Evolutionary conservation across 2,113 vertebrate species (phyloP), one percentile per base, ranked within the genome.

Genomic region (Panthera leo): DNA sequence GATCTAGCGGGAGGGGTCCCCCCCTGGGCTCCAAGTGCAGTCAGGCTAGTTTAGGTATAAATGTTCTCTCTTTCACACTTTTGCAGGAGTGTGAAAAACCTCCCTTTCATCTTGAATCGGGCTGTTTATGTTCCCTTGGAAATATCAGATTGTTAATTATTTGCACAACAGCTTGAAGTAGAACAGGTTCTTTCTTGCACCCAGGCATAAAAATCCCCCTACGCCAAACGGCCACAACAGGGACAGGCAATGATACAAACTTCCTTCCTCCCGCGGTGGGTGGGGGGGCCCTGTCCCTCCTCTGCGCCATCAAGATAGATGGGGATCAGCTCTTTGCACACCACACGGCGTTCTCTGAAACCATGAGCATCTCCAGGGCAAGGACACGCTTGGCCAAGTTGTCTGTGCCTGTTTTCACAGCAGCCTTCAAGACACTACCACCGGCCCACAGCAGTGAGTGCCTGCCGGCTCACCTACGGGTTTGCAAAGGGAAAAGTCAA

Each of bases 131-230:
- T 31, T 67, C 42, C 83, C 53, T 85, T 63, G 34, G 45, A 61
- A 76, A 68, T 11, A 68, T 48, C 34, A 21, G 92, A 36, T 4
- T 55, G 68, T 78, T 76, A 68, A 93, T 84, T 94, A 80, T 67
- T 23, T 83, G 45, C 29, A 82, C n/a, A 25, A 31, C 48, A 85
- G 92, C 92, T 61, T 70, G 76, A 93, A 21, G 53, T 6, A 82
- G 79, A 89, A 53, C 39, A 91, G 85, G 61, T 45, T 89, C 73
- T 78, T 86, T 94, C 73, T 29, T 61, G 85, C 23, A 85, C 45
- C 27, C 39, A 0, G 89, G 61, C 63, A 79, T 29, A 31, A 48
- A 31, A 78, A 42, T 16, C 70, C 53, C 75, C 12, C 63, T 23
- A 2, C 0, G 12, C 85, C 85, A 61, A 61, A 29, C 0, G 58